Evolutionary conservation across 1,140 invertebrate genomes (phyloP).

Genomic region (Pseudomyrmex flavicornis): DNA sequence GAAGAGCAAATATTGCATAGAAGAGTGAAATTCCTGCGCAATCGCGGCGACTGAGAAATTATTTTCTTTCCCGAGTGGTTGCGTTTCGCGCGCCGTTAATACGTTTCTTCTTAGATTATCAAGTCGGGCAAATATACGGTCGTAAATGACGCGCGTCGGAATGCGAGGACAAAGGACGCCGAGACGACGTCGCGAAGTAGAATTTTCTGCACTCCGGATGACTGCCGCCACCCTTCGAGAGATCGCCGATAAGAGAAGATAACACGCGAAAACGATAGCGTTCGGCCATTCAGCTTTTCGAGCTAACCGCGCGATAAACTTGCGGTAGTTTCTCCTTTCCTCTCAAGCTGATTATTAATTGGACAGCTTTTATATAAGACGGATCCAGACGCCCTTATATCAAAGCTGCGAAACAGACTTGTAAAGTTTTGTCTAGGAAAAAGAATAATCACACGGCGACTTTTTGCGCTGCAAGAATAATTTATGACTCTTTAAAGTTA

Average conservation of each 20-base stretch:
- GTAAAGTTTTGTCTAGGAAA: constrained; percentile 6
- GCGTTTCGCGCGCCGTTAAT: constrained; percentile 48
- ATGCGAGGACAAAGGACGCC: constrained; percentile 54
- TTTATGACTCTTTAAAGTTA: neutral
- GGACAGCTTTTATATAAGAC: constrained; percentile 43
- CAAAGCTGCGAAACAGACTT: constrained; percentile 36
- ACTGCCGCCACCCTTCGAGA: constrained; percentile 9
- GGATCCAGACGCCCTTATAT: constrained; percentile 28
- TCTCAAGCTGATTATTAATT: constrained; percentile 39
- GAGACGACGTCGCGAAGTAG: constrained; percentile 40
- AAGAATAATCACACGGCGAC: neutral
- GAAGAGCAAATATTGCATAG: constrained; percentile 57
- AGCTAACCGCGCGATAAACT: constrained; percentile 26
- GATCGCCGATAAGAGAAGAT: constrained; percentile 52
- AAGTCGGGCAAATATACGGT: constrained; percentile 58
- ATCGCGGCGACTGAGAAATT: constrained; percentile 48
- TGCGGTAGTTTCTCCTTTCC: constrained; percentile 1
- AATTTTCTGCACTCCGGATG: constrained; percentile 43
- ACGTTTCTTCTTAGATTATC: constrained; percentile 58
- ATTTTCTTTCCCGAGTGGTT: constrained; percentile 51
- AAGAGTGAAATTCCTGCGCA: constrained; percentile 53
- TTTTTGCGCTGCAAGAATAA: neutral
- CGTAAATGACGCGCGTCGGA: constrained; percentile 56
- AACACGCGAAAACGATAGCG: constrained; percentile 39
- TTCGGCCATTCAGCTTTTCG: constrained; percentile 21